Evolutionary conservation across 2,888 invertebrate genomes (phyloP), one percentile per base, ranked within the genome.

Genomic region (Mimachlamys varia): DNA sequence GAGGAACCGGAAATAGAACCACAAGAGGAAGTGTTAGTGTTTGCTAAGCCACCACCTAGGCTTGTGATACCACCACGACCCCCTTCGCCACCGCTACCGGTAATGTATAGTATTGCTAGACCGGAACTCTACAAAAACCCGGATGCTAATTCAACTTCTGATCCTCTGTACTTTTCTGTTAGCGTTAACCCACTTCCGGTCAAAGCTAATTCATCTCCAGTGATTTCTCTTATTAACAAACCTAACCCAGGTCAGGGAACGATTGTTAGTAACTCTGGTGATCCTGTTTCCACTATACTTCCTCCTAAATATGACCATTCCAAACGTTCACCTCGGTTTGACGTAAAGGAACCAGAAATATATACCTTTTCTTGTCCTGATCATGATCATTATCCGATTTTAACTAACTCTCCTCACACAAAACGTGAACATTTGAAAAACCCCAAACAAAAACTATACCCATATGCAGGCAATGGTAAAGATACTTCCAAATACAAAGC

Each of bases 1-100:
- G 22, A 76, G 76, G 76, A 76, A 76, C 76, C 76, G 33, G 76
- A 76, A 76, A 76, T 76, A 76, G 76, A 76, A 76, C 76, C 76
- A 27, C 76, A 76, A 15, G 76, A 76, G 76, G 76, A 76, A 12
- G 76, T 76, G 2, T 33, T 76, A 76, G 76, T 76, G 76, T 76
- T 76, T 33, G 12, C 76, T 33, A 76, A 76, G 7, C 76, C 76
- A 76, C 22, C 76, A 33, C 76, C 27, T 76, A 76, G 76, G 76
- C 27, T 76, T 76, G 76, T 33, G 76, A 76, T 27, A 76, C 76
- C 33, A 27, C 12, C 76, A 27, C 22, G n/a, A 62, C 62, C 27
- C 27, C 76, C 76, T 1, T 27, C 27, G 22, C 76, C 76, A 76
- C 76, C 76, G 15, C 76, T 33, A 33, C 76, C 76, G 76, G 76